Evolutionary conservation across 64 coral and sea anemone genomes (phyloP).

Genomic region (Stichodactyla helianthus): DNA sequence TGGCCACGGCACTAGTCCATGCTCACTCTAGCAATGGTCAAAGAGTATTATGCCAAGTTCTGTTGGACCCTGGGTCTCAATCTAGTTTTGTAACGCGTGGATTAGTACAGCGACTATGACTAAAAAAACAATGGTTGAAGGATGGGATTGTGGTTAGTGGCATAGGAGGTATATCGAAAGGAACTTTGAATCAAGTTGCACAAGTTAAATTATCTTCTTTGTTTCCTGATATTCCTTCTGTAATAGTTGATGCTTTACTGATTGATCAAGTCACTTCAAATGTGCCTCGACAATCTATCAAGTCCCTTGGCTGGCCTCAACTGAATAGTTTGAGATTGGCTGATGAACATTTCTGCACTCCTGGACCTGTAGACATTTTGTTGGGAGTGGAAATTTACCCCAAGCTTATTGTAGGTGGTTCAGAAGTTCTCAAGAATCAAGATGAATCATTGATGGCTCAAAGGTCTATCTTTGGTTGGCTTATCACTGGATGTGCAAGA

Average conservation of each 20-base stretch:
- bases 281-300: neutral
- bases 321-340: neutral
- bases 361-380: neutral
- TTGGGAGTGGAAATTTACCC: neutral
- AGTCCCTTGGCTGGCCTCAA: neutral
- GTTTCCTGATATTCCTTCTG: neutral
- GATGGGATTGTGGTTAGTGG: no score
- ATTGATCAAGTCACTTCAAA: neutral
- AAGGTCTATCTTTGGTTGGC: neutral
- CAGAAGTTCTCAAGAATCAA: neutral
- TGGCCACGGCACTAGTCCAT: constrained; percentile 42
- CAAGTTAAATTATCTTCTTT: neutral
- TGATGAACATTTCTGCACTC: neutral
- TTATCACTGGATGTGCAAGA: neutral
- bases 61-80: constrained; percentile 15
- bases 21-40: constrained; percentile 33
- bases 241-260: neutral
- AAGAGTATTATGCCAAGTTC: constrained; percentile 34
- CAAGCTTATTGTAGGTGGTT: neutral
- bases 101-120: no score
- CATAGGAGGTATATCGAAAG: neutral
- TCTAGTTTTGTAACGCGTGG: no score
- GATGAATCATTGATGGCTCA: neutral
- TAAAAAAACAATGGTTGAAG: no score
- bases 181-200: neutral